Evolutionary conservation across 2,888 invertebrate genomes (phyloP).

Genomic region (Troglohyphantes excavatus): DNA sequence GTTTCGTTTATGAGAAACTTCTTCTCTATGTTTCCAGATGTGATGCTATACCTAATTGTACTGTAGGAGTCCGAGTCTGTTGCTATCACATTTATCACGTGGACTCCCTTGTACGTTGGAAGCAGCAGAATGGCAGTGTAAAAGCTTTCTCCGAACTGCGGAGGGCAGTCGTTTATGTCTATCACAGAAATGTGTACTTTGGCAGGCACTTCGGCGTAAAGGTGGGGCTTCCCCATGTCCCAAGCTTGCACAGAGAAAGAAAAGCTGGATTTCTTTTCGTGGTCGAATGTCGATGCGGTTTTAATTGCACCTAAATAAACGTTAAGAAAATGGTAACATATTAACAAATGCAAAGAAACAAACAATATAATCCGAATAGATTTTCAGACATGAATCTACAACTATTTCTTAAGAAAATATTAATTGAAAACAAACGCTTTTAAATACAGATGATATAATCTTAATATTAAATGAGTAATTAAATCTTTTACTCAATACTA

Average conservation of each 20-base stretch:
- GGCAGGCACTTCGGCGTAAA: slow-evolving; percentile 90
- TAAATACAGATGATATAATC: no score
- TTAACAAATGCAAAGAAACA: no score
- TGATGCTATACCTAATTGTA: slow-evolving; percentile 61
- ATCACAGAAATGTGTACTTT: slow-evolving; percentile 89
- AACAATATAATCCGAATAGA: no score
- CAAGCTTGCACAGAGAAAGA: slow-evolving; percentile 92
- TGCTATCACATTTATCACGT: slow-evolving; percentile 87
- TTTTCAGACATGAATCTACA: no score
- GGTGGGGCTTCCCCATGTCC: slow-evolving; percentile 91
- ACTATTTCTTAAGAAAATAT: no score
- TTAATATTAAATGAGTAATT: no score
- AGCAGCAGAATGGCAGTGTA: slow-evolving; percentile 90
- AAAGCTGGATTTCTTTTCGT: slow-evolving; percentile 88
- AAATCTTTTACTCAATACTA: no score
- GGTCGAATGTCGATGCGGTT: slow-evolving; percentile 89
- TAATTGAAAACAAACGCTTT: no score
- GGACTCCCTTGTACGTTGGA: slow-evolving; percentile 89
- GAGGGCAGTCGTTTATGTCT: slow-evolving; percentile 96
- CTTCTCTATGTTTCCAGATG: slow-evolving; percentile 70
- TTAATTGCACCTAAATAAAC: slow-evolving; percentile 88
- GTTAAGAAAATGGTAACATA: no score
- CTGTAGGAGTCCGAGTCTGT: slow-evolving; percentile 88
- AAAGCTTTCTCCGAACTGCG: slow-evolving; percentile 87
- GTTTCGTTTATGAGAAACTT: slow-evolving; percentile 79